phyloP scores from a whole-genome alignment of 1,140 invertebrate genomes.

The Maconellicoccus hirsutus region DNA sequence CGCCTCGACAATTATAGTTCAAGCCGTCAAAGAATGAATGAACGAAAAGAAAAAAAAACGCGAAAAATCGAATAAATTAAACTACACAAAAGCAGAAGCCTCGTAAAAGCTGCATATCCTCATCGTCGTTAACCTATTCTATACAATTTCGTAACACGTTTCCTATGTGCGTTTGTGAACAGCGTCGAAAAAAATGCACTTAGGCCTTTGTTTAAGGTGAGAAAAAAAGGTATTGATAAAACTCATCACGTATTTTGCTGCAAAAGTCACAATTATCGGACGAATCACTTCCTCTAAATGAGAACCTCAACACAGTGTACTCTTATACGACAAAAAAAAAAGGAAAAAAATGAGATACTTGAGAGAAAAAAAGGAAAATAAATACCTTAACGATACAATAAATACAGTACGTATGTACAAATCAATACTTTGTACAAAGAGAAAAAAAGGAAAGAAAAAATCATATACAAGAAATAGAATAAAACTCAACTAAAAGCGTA shows the following conservation, averaged over 20 bases:
- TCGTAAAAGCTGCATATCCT: not conserved
- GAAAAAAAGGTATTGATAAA: no score
- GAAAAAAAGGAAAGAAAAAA: not conserved
- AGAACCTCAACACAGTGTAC: not conserved
- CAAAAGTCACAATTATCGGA: not conserved
- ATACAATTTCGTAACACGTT: no score
- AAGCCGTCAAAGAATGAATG: not conserved
- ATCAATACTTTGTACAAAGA: not conserved
- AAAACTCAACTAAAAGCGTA: not conserved
- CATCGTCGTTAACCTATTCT: not conserved
- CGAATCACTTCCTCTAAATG: not conserved
- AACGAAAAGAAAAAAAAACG: not conserved
- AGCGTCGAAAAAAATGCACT: no score
- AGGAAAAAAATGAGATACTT: not conserved
- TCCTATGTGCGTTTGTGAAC: no score
- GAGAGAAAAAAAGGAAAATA: not conserved
- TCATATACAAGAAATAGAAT: not conserved
- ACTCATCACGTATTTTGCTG: no score
- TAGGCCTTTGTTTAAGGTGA: no score
- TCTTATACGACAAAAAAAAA: conserved; percentile 5
- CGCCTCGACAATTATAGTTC: not conserved
- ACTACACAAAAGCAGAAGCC: not conserved
- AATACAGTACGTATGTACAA: conserved; percentile 7
- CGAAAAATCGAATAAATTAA: not conserved
- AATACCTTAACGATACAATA: not conserved